Conservation (phyloP, 1,140 invertebrate species). For the Drosophila miranda region DNA sequence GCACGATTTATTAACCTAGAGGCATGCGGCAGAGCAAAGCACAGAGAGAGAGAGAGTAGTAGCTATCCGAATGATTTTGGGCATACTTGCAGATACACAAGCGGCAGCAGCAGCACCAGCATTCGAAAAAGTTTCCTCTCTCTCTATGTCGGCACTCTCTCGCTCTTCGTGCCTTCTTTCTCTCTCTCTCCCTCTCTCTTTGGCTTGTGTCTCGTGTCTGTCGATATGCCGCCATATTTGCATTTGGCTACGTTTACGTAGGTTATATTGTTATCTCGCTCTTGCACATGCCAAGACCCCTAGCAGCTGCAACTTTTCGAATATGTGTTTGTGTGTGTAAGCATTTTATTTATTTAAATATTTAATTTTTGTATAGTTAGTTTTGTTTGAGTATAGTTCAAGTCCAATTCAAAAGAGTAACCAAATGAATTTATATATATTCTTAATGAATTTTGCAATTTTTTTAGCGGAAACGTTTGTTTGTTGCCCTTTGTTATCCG, state of each 20-base stretch:
- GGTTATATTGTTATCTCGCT: slow-evolving; percentile 62
- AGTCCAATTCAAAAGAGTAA: slow-evolving; percentile 28
- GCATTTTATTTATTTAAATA: slow-evolving; percentile 76
- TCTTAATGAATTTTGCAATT: no score
- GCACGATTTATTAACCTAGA: slow-evolving; percentile 80
- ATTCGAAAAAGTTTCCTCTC: slow-evolving; percentile 39
- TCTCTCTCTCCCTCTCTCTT: slow-evolving; percentile 15
- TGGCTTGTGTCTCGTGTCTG: slow-evolving; percentile 29
- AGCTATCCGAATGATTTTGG: slow-evolving; percentile 22
- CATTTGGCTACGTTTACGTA: slow-evolving; percentile 73
- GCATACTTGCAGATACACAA: slow-evolving; percentile 75
- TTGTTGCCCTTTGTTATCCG: slow-evolving; percentile 34
- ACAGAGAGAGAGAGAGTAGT: background rate
- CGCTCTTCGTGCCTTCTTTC: slow-evolving; percentile 12
- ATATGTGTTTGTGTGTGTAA: slow-evolving; percentile 22
- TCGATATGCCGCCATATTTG: slow-evolving; percentile 77
- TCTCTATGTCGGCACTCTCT: slow-evolving; percentile 52
- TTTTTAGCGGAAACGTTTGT: no score
- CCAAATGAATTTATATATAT: no score
- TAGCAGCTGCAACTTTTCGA: slow-evolving; percentile 39
- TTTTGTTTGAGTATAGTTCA: slow-evolving; percentile 57
- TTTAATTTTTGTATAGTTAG: slow-evolving; percentile 35
- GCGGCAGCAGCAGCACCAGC: slow-evolving; percentile 22
- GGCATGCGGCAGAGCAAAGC: slow-evolving; percentile 15
- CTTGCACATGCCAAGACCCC: slow-evolving; percentile 26